These are phyloP conservation scores for Diaperis boleti DNA, from an alignment of 2,888 invertebrate genomes.

Conservation along the genomic window DNA sequence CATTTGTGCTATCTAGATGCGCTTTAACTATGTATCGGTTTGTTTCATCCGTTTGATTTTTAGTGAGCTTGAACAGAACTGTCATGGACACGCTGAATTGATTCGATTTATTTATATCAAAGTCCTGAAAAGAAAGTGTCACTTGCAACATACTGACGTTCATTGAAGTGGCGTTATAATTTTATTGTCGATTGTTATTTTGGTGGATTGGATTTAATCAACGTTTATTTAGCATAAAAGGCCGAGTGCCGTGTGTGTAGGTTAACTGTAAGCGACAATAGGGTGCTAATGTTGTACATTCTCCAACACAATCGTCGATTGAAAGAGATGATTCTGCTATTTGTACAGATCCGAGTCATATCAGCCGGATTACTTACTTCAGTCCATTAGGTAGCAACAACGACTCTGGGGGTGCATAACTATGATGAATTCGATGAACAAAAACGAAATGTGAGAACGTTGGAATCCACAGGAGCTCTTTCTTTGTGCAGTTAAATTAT, in stretches of 20 bases:
- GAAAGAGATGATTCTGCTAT: conserved; percentile 44
- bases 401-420: conserved; percentile 48
- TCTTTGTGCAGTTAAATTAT: conserved; percentile 9
- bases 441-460: conserved; percentile 1
- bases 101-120: conserved; percentile 13
- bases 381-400: conserved; percentile 48
- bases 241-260: conserved; percentile 12
- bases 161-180: conserved; percentile 6
- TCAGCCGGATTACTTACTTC: conserved; percentile 46
- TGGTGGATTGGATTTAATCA: conserved; percentile 26
- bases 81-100: conserved; percentile 15
- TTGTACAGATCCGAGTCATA: conserved; percentile 39
- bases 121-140: conserved; percentile 22
- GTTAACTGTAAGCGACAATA: conserved; percentile 27
- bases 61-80: conserved; percentile 2
- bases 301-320: conserved; percentile 43
- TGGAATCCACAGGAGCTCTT: conserved; percentile 4
- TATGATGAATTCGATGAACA: conserved; percentile 46
- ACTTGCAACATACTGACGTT: conserved; percentile 14
- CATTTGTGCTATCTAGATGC: background rate
- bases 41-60: conserved; percentile 10
- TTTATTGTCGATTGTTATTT: conserved; percentile 22
- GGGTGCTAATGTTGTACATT: conserved; percentile 42
- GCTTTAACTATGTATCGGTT: conserved; percentile 1
- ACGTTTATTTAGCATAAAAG: conserved; percentile 27